Percentiles rank a stretch among this genome's conserved stretches.
Evolutionary conservation across 2,888 invertebrate genomes (phyloP).

Genomic region (Patella depressa): DNA sequence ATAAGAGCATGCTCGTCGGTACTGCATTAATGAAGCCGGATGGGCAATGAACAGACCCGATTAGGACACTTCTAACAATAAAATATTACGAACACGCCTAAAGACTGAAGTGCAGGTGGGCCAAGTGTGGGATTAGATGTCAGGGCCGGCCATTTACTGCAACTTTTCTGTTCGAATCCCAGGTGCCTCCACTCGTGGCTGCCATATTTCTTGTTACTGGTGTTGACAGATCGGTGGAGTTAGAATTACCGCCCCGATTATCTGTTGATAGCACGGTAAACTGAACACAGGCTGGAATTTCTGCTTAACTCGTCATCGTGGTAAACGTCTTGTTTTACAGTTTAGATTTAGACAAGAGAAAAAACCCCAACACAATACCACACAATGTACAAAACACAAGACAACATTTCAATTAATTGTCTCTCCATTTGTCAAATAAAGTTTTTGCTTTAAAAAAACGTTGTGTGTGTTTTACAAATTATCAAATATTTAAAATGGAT

Average conservation of each 20-base stretch:
- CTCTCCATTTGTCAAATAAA: too few species aligned
- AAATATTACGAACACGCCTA: conserved; percentile 5
- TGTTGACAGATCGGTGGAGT: conserved; percentile 5
- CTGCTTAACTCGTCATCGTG: background rate
- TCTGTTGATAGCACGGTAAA: conserved; percentile 10
- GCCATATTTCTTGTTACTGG: conserved; percentile 3
- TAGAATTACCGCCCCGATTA: conserved; percentile 12
- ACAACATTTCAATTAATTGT: too few species aligned
- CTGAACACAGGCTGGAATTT: conserved; percentile 3
- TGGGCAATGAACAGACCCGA: conserved; percentile 1
- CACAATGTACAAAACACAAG: too few species aligned
- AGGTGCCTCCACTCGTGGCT: conserved; percentile 6
- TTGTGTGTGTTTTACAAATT: too few species aligned
- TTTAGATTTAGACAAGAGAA: too few species aligned
- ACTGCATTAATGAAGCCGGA: background rate
- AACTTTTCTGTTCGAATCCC: background rate
- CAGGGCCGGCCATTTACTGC: conserved; percentile 2
- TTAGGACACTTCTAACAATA: background rate
- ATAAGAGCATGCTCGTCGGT: background rate
- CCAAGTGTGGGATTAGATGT: conserved; percentile 1
- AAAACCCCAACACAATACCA: too few species aligned
- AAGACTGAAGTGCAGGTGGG: conserved; percentile 1
- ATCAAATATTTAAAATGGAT: too few species aligned
- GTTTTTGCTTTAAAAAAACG: too few species aligned
- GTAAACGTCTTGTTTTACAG: too few species aligned